Evolutionary conservation across 2,113 vertebrate species (phyloP).

Genomic region (Lepus europaeus): DNA sequence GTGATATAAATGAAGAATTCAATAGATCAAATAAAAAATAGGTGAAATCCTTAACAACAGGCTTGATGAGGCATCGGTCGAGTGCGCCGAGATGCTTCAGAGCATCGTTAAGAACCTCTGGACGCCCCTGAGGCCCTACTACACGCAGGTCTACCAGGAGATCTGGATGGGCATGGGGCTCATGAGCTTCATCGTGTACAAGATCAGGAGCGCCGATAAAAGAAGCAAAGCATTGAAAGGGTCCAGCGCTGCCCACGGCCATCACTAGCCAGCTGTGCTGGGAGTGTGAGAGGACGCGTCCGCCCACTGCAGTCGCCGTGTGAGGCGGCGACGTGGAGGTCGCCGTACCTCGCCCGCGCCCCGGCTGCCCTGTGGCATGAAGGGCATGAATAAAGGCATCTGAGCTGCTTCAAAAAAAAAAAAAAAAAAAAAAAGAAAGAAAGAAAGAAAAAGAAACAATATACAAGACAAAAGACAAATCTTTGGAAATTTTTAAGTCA

Average conservation of each 20-base stretch:
- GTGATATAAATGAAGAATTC: too few species aligned
- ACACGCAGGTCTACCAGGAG: conserved; percentile 92
- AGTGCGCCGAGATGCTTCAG: conserved; percentile 90
- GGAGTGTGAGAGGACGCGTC: neutral
- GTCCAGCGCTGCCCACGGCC: conserved; percentile 56
- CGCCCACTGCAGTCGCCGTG: neutral
- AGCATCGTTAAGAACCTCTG: conserved; percentile 84
- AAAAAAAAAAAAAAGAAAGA: too few species aligned
- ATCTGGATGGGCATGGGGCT: conserved; percentile 92
- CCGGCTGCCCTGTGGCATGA: neutral
- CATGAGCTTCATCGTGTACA: conserved; percentile 90
- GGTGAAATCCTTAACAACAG: too few species aligned
- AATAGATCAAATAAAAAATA: too few species aligned
- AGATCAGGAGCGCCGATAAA: conserved; percentile 91
- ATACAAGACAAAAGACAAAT: too few species aligned
- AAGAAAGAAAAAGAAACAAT: too few species aligned
- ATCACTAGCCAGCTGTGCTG: conserved; percentile 35
- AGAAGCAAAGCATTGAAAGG: conserved; percentile 4
- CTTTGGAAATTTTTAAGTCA: too few species aligned
- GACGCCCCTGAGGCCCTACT: conserved; percentile 91
- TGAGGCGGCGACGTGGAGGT: fast-evolving
- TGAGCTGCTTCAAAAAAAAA: neutral
- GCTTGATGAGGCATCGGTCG: too few species aligned
- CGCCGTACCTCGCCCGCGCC: fast-evolving
- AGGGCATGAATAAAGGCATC: conserved; percentile 57